A percentile compares a stretch with the other conserved stretches of the same genome.
Evolutionary conservation across 2,797 vertebrate species (phyloP).

Genomic region (Hybognathus amarus): DNA sequence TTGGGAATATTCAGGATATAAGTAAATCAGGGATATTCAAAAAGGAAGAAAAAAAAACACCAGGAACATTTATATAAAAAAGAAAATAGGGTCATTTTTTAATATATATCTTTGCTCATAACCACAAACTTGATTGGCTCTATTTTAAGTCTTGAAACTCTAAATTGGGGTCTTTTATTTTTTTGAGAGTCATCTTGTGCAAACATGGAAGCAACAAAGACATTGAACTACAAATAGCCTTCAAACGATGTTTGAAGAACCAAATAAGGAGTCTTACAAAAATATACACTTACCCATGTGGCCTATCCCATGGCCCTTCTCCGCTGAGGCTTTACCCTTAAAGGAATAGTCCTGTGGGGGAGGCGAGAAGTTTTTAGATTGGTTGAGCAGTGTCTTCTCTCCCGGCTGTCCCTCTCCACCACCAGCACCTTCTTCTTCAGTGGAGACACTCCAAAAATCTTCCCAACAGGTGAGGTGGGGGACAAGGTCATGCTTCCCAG

Average conservation of each 20-base stretch:
- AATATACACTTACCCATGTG: constrained; percentile 79
- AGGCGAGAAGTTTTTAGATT: constrained; percentile 78
- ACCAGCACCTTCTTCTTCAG: constrained; percentile 80
- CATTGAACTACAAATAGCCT: not conserved
- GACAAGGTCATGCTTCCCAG: constrained; percentile 70
- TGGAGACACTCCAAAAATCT: constrained; percentile 76
- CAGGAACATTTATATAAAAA: not conserved
- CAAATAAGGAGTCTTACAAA: constrained; percentile 13
- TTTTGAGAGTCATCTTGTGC: not conserved
- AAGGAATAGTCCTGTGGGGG: constrained; percentile 86
- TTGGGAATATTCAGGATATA: not conserved
- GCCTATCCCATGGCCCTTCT: constrained; percentile 78
- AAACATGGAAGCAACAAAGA: constrained; percentile 8
- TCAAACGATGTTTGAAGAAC: not conserved
- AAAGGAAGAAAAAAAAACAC: too few species aligned
- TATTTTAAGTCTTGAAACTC: constrained; percentile 14
- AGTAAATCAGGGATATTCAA: not conserved
- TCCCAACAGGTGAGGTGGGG: constrained; percentile 65
- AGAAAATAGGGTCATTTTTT: too few species aligned
- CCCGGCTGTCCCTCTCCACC: constrained; percentile 77
- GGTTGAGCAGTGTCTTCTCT: constrained; percentile 65
- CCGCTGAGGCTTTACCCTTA: constrained; percentile 86
- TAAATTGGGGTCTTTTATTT: not conserved
- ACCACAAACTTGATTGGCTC: not conserved
- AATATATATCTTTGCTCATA: not conserved